Base-by-base conservation (phyloP, 2,888 invertebrate species). In the Sminthurides aquaticus region DNA sequence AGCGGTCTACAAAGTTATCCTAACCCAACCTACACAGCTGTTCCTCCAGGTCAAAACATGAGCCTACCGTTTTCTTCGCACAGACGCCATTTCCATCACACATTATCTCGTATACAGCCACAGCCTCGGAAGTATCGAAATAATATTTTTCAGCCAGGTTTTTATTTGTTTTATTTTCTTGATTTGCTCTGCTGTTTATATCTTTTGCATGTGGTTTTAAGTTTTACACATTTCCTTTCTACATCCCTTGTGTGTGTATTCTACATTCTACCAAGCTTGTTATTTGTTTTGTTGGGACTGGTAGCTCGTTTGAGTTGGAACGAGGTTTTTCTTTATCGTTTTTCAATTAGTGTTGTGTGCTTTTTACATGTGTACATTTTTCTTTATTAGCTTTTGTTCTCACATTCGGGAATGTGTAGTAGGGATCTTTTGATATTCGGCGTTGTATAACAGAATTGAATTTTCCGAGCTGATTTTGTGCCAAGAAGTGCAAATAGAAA, bases 101-200 rank as follows among this genome's bases (percentile, higher is more conserved):
- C 74, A 25, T 59, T 73, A 49, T 71, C 73, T 8, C 71, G 73
- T 67, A 73, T 75, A 25, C 74, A 75, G 58, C 74, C 74, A 29
- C n/a, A n/a, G n/a, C 74, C 74, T 25, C 59, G 73, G 69, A 73
- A 73, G 65, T 72, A 71, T 65, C 69, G 74, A 56, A 66, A 69
- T 60, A 69, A 70, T 60, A 69, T 69, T 57, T 74, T 67, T 62
- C 73, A 69, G 55, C 67, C 71, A 70, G 72, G 74, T 74, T 71
- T 60, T 65, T 65, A 57, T 28, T 59, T 67, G 8, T 60, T 64
- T 63, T 55, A 58, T 61, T 68, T 69, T 57, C 59, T 62, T 49
- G 24, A 52, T 62, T 67, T 67, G 25, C 25, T 64, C 61, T 67
- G 28, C 56, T 63, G n/a, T n/a, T n/a, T n/a, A n/a, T n/a, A n/a